These are phyloP conservation scores for Guaruba guarouba DNA, from an alignment of 2,113 vertebrate genomes.

Conservation along the genomic window DNA sequence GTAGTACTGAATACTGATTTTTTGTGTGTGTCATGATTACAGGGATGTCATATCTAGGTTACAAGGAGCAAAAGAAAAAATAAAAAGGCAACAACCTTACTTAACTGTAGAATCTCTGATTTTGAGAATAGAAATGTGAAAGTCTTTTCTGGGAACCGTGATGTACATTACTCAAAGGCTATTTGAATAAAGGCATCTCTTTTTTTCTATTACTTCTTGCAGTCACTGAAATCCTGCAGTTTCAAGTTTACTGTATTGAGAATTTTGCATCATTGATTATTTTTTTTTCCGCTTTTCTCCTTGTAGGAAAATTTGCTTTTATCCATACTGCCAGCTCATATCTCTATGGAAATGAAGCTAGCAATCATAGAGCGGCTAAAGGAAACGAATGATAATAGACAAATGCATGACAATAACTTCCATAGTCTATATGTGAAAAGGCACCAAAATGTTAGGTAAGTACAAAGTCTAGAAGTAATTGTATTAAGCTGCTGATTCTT, in stretches of 20 bases:
- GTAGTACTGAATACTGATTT: neutral
- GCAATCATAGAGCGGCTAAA: slow-evolving; percentile 94
- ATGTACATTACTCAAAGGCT: neutral
- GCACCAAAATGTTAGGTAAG: slow-evolving; percentile 94
- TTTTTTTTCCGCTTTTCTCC: neutral
- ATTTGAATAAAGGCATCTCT: neutral
- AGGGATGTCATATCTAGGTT: neutral
- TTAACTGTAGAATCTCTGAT: neutral
- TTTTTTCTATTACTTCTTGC: neutral
- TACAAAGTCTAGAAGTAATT: neutral
- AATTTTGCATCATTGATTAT: neutral
- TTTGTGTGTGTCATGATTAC: neutral
- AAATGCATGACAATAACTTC: slow-evolving; percentile 94
- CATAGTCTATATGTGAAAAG: slow-evolving; percentile 96
- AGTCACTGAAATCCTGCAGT: neutral
- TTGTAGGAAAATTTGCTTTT: slow-evolving; percentile 91
- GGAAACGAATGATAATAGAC: slow-evolving; percentile 87
- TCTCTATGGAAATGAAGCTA: slow-evolving; percentile 99
- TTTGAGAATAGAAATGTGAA: neutral
- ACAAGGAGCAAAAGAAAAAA: neutral
- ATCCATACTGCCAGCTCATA: slow-evolving; percentile 94
- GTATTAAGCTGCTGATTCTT: neutral
- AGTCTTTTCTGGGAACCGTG: neutral
- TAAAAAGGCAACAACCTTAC: neutral
- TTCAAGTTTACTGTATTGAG: neutral